phyloP scores from a whole-genome alignment of 2,797 vertebrate genomes.

The Triplophysa bombifrons region DNA sequence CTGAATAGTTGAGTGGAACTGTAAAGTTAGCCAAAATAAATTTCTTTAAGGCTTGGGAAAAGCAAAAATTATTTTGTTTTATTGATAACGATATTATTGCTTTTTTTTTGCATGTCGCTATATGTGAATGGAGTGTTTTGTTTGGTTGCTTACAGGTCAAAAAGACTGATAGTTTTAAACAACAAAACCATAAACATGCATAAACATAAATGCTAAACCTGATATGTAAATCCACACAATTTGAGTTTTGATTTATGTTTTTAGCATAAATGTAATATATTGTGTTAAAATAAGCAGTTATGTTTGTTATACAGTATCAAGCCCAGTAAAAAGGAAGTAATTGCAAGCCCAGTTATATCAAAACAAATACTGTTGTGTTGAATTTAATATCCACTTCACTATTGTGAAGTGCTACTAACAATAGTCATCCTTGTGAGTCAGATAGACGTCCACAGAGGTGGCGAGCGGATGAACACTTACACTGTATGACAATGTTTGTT shows the following conservation, averaged over 20 bases:
- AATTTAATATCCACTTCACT: conserved; percentile 34
- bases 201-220: too few relatives aligned
- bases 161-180: too few relatives aligned
- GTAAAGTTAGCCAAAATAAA: neutral
- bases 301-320: neutral
- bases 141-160: too few relatives aligned
- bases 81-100: too few relatives aligned
- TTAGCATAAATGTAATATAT: neutral
- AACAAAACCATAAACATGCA: too few relatives aligned
- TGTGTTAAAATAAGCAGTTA: neutral
- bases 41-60: neutral
- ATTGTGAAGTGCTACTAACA: conserved; percentile 18
- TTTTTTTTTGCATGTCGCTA: too few relatives aligned
- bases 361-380: conserved; percentile 1
- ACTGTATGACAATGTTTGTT: conserved; percentile 38
- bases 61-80: neutral
- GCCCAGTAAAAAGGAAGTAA: neutral
- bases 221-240: too few relatives aligned
- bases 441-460: conserved; percentile 3
- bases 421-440: conserved; percentile 16
- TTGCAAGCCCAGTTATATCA: neutral
- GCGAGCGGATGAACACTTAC: conserved; percentile 20
- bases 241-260: too few relatives aligned
- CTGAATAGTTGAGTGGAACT: neutral
- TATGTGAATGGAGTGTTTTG: too few relatives aligned